Evolutionary conservation across 2,888 invertebrate species (phyloP), one percentile per base, ranked within the genome.

Genomic region (Drosophila formosana): DNA sequence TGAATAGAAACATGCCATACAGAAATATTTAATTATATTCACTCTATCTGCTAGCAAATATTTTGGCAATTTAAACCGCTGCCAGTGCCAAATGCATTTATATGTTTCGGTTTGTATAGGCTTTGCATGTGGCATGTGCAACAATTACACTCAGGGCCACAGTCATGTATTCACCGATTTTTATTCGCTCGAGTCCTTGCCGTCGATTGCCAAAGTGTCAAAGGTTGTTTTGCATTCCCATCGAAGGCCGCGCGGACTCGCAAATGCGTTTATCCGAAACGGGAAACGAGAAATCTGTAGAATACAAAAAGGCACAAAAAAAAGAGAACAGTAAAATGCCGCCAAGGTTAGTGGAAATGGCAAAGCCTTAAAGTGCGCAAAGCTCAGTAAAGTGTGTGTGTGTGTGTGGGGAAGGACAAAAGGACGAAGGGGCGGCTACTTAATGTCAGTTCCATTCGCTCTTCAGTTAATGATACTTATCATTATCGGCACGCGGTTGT

Each of bases 401-500:
- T 1, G 18, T 18, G 18, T 2, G 18, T 18, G 18, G 18, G 18
- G 18, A 18, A 18, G n/a, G 28, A 13, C 26, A 75, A 46, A 39
- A 58, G 45, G 50, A 66, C 46, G 26, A 47, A 9, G 26, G 34
- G 3, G 4, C 55, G 47, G 55, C 66, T 64, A 66, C 64, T 82
- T 75, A 83, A 69, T 81, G 84, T 75, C 81, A 69, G 69, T 53
- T 55, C 52, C 67, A 52, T 30, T 39, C 58, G 37, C 56, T 51
- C 72, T 66, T 72, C 23, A 82, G 78, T 75, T 85, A 85, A 88
- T 77, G 83, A 82, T 82, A 82, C 85, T 85, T 82, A 85, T 77
- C 77, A 75, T 88, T 83, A 88, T 84, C 82, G 72, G 71, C 58
- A 61, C 73, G 73, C 73, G 67, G 64, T 55, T 55, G 18, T 18